Evolutionary conservation across 2,797 vertebrate species (phyloP).

Genomic region (Halcyon smyrnensis): DNA sequence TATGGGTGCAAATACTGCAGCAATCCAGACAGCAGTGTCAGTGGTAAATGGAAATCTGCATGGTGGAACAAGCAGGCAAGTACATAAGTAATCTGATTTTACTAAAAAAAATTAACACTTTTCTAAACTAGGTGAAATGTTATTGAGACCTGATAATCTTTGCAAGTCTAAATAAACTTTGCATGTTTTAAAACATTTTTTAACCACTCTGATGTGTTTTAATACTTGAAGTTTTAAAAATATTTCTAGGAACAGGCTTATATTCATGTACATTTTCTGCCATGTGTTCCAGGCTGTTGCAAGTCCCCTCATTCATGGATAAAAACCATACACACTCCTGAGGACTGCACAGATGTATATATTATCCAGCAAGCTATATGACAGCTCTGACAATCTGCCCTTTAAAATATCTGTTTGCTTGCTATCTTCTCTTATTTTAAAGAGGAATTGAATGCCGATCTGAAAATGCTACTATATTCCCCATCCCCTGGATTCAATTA

Average conservation of each 20-base stretch:
- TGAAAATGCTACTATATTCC: neutral
- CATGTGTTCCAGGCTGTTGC: neutral
- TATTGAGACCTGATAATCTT: neutral
- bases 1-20: neutral
- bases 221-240: neutral
- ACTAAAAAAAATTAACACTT: neutral
- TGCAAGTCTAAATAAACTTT: neutral
- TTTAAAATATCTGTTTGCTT: neutral
- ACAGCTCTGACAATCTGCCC: neutral
- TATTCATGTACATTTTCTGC: neutral
- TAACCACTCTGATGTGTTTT: neutral
- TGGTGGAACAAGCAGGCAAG: neutral
- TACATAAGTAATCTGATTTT: neutral
- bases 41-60: neutral
- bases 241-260: neutral
- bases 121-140: neutral
- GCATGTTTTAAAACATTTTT: neutral
- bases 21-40: neutral
- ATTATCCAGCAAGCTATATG: neutral
- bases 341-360: neutral
- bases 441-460: neutral
- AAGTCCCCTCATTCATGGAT: neutral
- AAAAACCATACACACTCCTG: neutral
- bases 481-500: neutral
- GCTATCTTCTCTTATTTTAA: neutral